Percentiles rank a stretch among this genome's conserved stretches.
These are phyloP conservation scores for Meloidogyne exigua DNA, from an alignment of 1,140 invertebrate species.

Conservation along the genomic window DNA sequence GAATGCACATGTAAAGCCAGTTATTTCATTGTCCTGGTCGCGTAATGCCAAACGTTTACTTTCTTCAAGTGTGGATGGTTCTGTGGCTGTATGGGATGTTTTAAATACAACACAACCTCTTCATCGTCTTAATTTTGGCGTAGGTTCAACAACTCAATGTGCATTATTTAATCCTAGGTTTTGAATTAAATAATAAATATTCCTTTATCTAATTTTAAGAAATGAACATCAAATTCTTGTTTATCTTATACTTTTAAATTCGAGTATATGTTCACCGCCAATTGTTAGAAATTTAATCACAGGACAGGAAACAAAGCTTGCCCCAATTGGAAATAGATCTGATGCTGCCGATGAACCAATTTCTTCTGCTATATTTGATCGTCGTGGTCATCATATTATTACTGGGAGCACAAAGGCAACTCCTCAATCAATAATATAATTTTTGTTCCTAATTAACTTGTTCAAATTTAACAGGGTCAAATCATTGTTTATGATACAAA, in stretches of 20 bases:
- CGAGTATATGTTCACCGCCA: slow-evolving; percentile 32
- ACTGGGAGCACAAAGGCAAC: slow-evolving; percentile 38
- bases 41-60: slow-evolving; percentile 42
- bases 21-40: slow-evolving; percentile 44
- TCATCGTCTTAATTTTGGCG: slow-evolving; percentile 25
- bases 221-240: slow-evolving; percentile 45
- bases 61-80: slow-evolving; percentile 39
- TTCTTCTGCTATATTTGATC: slow-evolving; percentile 44
- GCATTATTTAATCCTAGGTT: slow-evolving; percentile 45
- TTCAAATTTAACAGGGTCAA: slow-evolving; percentile 26
- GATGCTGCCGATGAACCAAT: slow-evolving; percentile 36
- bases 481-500: slow-evolving; percentile 41
- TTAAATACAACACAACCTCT: slow-evolving; percentile 29
- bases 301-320: slow-evolving; percentile 11
- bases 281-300: slow-evolving; percentile 27
- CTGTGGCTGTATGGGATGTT: slow-evolving; percentile 43
- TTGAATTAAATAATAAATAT: neutral
- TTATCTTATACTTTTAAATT: slow-evolving; percentile 24
- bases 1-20: slow-evolving; percentile 48
- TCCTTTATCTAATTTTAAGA: slow-evolving; percentile 26
- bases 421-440: neutral
- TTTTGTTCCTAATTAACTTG: neutral
- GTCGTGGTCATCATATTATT: slow-evolving; percentile 38
- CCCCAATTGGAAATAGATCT: slow-evolving; percentile 10
- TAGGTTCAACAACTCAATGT: slow-evolving; percentile 35